phyloP scores from a whole-genome alignment of 2,797 vertebrate genomes.

The Tapirus indicus region DNA sequence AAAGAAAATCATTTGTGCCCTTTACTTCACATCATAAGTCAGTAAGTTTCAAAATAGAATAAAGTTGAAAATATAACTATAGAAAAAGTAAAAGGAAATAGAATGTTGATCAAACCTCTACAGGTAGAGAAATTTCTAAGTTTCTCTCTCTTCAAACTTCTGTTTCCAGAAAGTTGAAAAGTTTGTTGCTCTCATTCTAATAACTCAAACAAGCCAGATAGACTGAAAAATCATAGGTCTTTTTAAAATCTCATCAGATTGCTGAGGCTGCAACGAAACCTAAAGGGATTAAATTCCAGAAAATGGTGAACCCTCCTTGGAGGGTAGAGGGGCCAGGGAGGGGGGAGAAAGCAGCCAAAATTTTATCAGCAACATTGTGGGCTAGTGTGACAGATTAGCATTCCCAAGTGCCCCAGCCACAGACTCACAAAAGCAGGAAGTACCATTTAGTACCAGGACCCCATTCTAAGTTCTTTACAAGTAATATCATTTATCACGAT shows the following conservation, averaged over 20 bases:
- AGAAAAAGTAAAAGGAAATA: not conserved
- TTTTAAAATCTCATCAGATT: not conserved
- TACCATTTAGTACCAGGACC: not conserved
- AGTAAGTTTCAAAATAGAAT: not conserved
- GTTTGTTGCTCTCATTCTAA: not conserved
- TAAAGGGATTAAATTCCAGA: not conserved
- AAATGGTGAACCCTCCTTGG: not conserved
- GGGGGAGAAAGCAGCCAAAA: not conserved
- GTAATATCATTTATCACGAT: not conserved
- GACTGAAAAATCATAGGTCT: not conserved
- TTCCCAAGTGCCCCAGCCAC: not conserved
- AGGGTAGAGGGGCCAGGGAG: accelerated
- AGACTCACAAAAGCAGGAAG: not conserved
- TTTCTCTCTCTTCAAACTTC: not conserved
- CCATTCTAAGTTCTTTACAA: not conserved
- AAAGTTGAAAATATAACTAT: not conserved
- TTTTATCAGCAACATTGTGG: not conserved
- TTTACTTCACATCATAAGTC: not conserved
- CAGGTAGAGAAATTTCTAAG: not conserved
- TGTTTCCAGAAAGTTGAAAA: not conserved
- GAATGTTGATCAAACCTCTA: not conserved
- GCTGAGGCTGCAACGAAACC: not conserved
- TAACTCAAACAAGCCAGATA: not conserved
- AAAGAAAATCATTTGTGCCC: not conserved
- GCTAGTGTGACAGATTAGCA: not conserved